A percentile compares a stretch with the other conserved stretches of the same genome.
phyloP scores from a whole-genome alignment of 2,888 invertebrate species.

The Therioaphis trifolii region DNA sequence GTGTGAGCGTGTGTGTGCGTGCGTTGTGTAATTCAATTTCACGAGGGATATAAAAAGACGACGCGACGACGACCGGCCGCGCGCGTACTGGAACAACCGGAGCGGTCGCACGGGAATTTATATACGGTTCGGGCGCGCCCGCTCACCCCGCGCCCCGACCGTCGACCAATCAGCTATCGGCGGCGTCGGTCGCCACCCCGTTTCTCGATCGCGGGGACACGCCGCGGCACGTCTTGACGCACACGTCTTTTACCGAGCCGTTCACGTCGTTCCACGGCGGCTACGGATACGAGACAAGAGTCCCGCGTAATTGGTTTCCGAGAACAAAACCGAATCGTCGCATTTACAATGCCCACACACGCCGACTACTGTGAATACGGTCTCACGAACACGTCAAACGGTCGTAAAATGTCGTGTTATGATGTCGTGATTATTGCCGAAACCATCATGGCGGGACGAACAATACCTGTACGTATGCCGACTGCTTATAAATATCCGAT shows the following conservation, averaged over 20 bases:
- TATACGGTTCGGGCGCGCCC: neutral
- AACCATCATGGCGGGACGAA: too few relatives aligned
- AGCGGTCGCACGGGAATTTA: slow-evolving; percentile 18
- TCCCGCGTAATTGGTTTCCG: too few relatives aligned
- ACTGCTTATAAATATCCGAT: too few relatives aligned
- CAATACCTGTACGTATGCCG: too few relatives aligned
- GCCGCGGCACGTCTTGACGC: neutral
- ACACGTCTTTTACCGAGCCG: neutral
- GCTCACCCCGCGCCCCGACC: neutral
- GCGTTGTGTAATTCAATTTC: neutral
- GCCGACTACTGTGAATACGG: too few relatives aligned
- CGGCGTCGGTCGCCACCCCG: neutral
- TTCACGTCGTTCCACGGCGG: neutral
- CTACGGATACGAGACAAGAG: neutral
- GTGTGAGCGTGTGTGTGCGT: too few relatives aligned
- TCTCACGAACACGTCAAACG: too few relatives aligned
- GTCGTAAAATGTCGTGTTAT: too few relatives aligned
- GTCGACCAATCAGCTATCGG: slow-evolving; percentile 13
- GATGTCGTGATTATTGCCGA: too few relatives aligned
- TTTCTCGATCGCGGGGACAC: slow-evolving; percentile 7
- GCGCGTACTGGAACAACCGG: slow-evolving; percentile 8
- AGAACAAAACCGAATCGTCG: too few relatives aligned
- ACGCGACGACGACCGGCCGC: slow-evolving; percentile 15
- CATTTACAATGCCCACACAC: too few relatives aligned
- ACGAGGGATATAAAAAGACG: neutral